Base-by-base conservation (phyloP, 2,888 invertebrate genomes). In the Ornithoptera priamus region DNA sequence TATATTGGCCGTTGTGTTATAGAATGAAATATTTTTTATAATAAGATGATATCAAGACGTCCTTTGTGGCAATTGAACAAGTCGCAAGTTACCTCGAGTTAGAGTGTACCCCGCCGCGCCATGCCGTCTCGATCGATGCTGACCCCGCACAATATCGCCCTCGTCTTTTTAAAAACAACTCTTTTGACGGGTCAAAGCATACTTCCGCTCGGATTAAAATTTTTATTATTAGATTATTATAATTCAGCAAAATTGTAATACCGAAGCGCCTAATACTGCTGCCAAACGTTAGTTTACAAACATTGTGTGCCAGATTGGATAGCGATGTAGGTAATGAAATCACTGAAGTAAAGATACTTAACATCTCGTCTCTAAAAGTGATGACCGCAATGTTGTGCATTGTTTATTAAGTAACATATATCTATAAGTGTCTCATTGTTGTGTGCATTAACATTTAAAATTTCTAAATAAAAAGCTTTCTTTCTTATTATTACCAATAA, bases 41-140 rank as follows among this genome's bases (percentile, higher is more conserved):
- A 57, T 58, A 65, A 68, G 68, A 63, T 53, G 57, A 64, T 36
- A 56, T 30, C 63, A 22, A 67, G 60, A 56, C 67, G 60, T 59
- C 70, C 56, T 63, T 61, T 50, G 70, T 10, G 63, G 60, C 65
- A 68, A 71, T 65, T 53, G 64, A 64, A 60, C 56, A 60, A 56
- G 67, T 68, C 63, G 63, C 46, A 60, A 50, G 67, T 56, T 59
- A 64, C 56, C 63, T 56, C 64, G 68, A n/a, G 42, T 62, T 17
- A 58, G n/a, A 18, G 61, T 36, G n/a, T 62, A 62, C 69, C n/a
- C 62, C 72, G 73, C 69, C 77, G 77, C 78, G 80, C 71, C 77
- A 76, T 78, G 80, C 79, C 76, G 79, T 75, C 79, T 76, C 87
- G 89, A 89, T 90, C 90, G 89, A 90, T 89, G 85, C 84, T 86